Base-by-base conservation (phyloP, 2,888 invertebrate genomes). In the Bombylius major region DNA sequence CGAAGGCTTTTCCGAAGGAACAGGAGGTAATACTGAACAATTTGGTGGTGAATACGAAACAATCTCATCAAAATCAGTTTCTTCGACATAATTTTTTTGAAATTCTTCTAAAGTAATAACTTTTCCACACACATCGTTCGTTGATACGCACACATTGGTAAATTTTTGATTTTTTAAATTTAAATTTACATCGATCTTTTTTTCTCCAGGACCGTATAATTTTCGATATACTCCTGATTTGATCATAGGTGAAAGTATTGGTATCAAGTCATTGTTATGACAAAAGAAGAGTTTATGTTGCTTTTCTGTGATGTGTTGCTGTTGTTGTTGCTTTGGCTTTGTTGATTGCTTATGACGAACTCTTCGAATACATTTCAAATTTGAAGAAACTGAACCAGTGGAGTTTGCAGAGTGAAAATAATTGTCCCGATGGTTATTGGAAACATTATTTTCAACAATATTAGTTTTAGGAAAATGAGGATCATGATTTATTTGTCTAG, bases 141-240 rank as follows among this genome's bases (percentile, higher is more conserved):
- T 58, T 14, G 62, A 62, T 6, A 66, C 60, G 49, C 62, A 65
- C 1, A 68, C 67, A 55, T 68, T 68, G 6, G 14, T 39, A 14
- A 31, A 33, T 48, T 4, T 47, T 45, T 34, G n/a, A 14, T 45
- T 34, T 23, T n/a, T 12, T 9, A 39, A 5, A 13, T n/a, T 12
- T 9, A 39, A 5, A 13, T 7, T 12, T 42, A n/a, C 12, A 31
- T 47, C 23, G 11, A 23, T 42, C 1, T 23, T 14, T 8, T 14
- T 34, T 32, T 46, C 23, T 23, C 23, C 23, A 23, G n/a, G 42
- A 4, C n/a, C 8, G n/a, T 31, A 47, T 32, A 47, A 23, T 32
- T 48, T 54, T 11, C 39, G 14, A 42, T 54, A 54, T 4, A 68
- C 65, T 4, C 67, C 67, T 0, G 67, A 64, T 6, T 65, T 64